phyloP scores from a whole-genome alignment of 2,113 vertebrate genomes.

The Aegithalos caudatus region DNA sequence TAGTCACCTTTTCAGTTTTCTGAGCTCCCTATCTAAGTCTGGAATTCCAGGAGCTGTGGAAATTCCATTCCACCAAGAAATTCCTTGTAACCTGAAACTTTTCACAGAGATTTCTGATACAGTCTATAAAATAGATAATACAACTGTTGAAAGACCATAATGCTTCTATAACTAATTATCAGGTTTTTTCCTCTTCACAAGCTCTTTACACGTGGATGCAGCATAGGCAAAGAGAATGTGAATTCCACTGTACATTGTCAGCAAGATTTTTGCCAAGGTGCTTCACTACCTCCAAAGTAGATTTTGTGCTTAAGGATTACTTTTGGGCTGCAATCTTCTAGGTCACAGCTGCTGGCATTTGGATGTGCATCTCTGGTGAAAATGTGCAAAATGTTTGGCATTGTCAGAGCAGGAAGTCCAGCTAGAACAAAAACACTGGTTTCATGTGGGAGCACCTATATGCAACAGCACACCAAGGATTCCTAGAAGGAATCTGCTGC shows the following conservation, averaged over 20 bases:
- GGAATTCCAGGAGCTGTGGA: not conserved
- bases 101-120: not conserved
- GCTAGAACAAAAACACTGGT: not conserved
- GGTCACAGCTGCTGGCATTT: not conserved
- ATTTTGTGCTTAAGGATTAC: not conserved
- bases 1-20: not conserved
- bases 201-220: not conserved
- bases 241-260: not conserved
- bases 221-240: not conserved
- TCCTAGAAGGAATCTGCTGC: not conserved
- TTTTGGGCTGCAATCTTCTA: not conserved
- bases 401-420: not conserved
- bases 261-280: not conserved
- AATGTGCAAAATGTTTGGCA: not conserved
- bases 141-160: not conserved
- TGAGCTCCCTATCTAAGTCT: not conserved
- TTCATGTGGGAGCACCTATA: fast-evolving
- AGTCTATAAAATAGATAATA: not conserved
- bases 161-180: not conserved
- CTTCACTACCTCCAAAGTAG: not conserved
- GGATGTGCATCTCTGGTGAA: not conserved
- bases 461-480: not conserved
- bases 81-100: not conserved
- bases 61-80: not conserved
- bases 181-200: not conserved